A percentile compares a stretch with the other conserved stretches of the same genome.
Conservation (phyloP, 2,797 vertebrate genomes). For the Phoebastria nigripes region DNA sequence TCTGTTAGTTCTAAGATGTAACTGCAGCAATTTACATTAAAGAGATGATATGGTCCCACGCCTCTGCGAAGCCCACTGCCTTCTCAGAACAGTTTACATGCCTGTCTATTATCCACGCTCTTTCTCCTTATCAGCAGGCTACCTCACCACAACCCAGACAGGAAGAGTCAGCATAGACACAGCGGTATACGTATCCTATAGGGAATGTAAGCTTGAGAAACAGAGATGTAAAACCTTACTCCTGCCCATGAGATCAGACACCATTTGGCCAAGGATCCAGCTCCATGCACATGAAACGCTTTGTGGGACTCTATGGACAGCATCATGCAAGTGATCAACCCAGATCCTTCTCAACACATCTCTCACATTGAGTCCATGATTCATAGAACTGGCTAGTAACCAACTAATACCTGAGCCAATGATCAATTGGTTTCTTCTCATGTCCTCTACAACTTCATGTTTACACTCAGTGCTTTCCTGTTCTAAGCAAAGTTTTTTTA, state of each 20-base stretch:
- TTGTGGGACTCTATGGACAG: not conserved
- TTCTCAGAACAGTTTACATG: not conserved
- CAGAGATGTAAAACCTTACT: not conserved
- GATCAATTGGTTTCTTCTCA: not conserved
- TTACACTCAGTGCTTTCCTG: not conserved
- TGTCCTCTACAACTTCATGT: not conserved
- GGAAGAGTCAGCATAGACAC: not conserved
- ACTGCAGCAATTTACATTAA: not conserved
- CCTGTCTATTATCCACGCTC: not conserved
- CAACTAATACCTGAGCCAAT: not conserved
- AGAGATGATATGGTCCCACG: rapidly evolving
- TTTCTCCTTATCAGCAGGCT: not conserved
- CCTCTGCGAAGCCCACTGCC: rapidly evolving
- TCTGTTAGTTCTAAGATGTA: not conserved
- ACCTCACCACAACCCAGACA: not conserved
- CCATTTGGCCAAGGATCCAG: not conserved
- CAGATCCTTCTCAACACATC: not conserved
- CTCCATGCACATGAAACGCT: not conserved
- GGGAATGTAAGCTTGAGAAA: not conserved
- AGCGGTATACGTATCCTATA: rapidly evolving
- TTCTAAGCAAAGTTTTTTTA: not conserved
- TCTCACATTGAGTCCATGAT: not conserved
- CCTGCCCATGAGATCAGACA: not conserved
- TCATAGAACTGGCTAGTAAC: not conserved
- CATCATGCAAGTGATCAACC: not conserved